A percentile compares a stretch with the other conserved stretches of the same genome.
Conservation (phyloP, 64 coral and sea anemone species). For the Actinia equina region DNA sequence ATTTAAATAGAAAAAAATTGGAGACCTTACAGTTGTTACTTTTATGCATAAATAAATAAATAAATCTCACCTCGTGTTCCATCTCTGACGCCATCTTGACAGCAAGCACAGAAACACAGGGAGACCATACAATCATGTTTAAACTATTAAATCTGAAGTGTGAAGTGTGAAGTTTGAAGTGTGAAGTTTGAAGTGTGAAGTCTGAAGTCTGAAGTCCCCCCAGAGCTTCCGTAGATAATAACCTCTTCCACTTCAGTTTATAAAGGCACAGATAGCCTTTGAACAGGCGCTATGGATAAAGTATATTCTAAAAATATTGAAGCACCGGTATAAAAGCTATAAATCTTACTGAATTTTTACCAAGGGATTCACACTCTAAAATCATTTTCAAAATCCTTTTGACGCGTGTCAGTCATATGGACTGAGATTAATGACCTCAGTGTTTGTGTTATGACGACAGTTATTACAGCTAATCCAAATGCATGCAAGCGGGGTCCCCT, state of each 20-base stretch:
- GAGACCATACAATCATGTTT: too few relatives aligned
- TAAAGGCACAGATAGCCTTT: neutral
- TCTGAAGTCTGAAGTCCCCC: too few relatives aligned
- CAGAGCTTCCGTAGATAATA: too few relatives aligned
- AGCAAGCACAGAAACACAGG: too few relatives aligned
- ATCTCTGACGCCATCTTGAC: too few relatives aligned
- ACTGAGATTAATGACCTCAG: neutral
- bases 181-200: too few relatives aligned
- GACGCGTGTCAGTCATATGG: neutral
- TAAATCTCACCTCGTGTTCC: too few relatives aligned
- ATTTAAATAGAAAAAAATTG: too few relatives aligned
- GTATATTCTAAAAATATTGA: neutral
- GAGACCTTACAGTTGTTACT: too few relatives aligned
- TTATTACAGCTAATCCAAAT: neutral
- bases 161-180: too few relatives aligned
- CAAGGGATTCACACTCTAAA: neutral
- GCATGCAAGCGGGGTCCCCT: neutral
- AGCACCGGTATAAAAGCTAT: neutral
- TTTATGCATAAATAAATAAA: too few relatives aligned
- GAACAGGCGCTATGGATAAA: neutral
- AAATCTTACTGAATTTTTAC: neutral
- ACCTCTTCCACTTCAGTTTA: neutral
- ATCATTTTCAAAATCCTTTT: neutral
- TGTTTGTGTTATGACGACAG: neutral
- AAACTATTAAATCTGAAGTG: too few relatives aligned